Percentiles rank a stretch among this genome's conserved stretches.
phyloP scores from a whole-genome alignment of 92 coral and sea anemone species.

The Nematostella vectensis region DNA sequence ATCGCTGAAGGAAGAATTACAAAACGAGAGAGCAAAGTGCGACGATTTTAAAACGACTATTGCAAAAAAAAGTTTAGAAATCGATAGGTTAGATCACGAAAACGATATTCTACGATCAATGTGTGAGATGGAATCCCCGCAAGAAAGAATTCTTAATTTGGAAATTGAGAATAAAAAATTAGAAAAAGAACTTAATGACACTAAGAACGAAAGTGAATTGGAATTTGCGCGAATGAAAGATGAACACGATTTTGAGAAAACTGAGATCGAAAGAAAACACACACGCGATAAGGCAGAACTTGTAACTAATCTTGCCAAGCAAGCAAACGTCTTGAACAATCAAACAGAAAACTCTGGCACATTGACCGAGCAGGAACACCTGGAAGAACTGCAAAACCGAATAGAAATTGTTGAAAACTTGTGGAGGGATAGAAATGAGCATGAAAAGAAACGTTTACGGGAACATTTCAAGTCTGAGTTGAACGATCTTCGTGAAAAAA shows the following conservation, averaged over 20 bases:
- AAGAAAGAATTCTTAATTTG: slow-evolving; percentile 1
- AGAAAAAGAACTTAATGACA: slow-evolving; percentile 20
- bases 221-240: slow-evolving; percentile 25
- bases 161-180: slow-evolving; percentile 10
- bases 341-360: slow-evolving; percentile 30
- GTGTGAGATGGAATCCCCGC: too few species aligned
- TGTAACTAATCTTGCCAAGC: slow-evolving; percentile 25
- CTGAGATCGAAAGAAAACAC: slow-evolving; percentile 36
- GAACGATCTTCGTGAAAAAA: slow-evolving; percentile 10
- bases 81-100: too few species aligned
- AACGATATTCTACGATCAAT: too few species aligned
- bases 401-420: slow-evolving; percentile 45
- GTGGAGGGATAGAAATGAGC: slow-evolving; percentile 33
- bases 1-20: too few species aligned
- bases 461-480: slow-evolving; percentile 42
- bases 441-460: slow-evolving; percentile 37
- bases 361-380: slow-evolving; percentile 18
- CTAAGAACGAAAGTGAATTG: slow-evolving; percentile 16
- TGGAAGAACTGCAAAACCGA: slow-evolving; percentile 36
- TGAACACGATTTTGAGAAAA: slow-evolving; percentile 30
- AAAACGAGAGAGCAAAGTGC: too few species aligned
- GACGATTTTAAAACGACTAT: not conserved
- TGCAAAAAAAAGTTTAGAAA: slow-evolving; percentile 20
- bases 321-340: slow-evolving; percentile 25
- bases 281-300: slow-evolving; percentile 63